phyloP scores from a whole-genome alignment of 2,113 vertebrate species.

The Oreotrochilus melanogaster region DNA sequence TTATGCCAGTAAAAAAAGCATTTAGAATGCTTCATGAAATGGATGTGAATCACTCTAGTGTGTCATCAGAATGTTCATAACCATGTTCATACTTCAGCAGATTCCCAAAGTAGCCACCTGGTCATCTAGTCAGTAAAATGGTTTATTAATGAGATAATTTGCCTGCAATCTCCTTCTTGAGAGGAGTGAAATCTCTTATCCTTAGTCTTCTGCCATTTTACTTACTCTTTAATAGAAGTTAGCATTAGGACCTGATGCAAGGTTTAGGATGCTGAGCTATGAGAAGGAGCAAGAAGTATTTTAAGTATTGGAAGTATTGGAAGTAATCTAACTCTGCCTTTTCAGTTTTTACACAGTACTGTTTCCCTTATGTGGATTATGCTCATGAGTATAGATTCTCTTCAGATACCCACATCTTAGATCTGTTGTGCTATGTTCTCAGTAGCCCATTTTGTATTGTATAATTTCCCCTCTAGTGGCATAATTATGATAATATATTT shows the following conservation, averaged over 20 bases:
- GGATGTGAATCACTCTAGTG: neutral
- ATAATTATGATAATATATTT: neutral
- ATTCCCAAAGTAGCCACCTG: neutral
- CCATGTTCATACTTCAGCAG: neutral
- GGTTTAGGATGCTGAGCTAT: neutral
- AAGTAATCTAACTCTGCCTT: neutral
- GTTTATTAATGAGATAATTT: neutral
- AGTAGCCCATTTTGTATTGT: neutral
- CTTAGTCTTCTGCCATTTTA: neutral
- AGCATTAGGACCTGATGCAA: neutral
- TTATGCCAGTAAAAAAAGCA: neutral
- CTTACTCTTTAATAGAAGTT: neutral
- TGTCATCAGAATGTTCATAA: neutral
- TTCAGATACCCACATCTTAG: neutral
- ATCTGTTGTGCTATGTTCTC: neutral
- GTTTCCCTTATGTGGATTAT: neutral
- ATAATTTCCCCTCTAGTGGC: neutral
- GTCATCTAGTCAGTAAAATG: neutral
- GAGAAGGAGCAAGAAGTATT: neutral
- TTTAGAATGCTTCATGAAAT: neutral
- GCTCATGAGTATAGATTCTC: neutral
- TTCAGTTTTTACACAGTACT: neutral
- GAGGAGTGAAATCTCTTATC: neutral
- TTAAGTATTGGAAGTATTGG: neutral
- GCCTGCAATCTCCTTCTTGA: neutral